Conservation (phyloP, 2,797 vertebrate genomes). For the Hydrocynus forskahlii region DNA sequence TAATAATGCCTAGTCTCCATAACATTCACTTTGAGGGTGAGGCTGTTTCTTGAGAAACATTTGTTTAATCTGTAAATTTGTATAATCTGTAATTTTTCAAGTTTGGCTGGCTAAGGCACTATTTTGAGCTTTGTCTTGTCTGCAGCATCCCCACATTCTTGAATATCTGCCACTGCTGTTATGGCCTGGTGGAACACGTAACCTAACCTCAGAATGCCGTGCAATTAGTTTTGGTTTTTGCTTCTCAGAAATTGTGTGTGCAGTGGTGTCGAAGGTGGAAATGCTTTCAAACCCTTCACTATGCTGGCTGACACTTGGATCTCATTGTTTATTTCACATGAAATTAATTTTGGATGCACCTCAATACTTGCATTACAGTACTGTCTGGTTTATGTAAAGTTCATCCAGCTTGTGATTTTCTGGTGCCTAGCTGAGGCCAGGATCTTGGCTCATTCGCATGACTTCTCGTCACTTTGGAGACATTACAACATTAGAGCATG, state of each 20-base stretch:
- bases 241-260: neutral
- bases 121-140: too few relatives aligned
- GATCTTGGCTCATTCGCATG: neutral
- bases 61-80: neutral
- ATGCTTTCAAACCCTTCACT: neutral
- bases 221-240: neutral
- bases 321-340: neutral
- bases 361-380: neutral
- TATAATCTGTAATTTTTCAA: too few relatives aligned
- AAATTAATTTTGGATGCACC: neutral
- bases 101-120: too few relatives aligned
- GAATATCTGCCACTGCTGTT: neutral
- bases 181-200: neutral
- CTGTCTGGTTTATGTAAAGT: neutral
- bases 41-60: neutral
- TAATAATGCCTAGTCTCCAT: neutral
- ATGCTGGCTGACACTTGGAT: neutral
- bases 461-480: neutral
- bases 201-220: neutral
- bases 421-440: neutral
- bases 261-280: neutral
- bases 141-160: too few relatives aligned
- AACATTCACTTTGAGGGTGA: neutral
- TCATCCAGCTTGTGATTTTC: neutral
- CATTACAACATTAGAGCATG: neutral